phyloP scores from a whole-genome alignment of 2,113 vertebrate genomes.

The Thymallus thymallus region DNA sequence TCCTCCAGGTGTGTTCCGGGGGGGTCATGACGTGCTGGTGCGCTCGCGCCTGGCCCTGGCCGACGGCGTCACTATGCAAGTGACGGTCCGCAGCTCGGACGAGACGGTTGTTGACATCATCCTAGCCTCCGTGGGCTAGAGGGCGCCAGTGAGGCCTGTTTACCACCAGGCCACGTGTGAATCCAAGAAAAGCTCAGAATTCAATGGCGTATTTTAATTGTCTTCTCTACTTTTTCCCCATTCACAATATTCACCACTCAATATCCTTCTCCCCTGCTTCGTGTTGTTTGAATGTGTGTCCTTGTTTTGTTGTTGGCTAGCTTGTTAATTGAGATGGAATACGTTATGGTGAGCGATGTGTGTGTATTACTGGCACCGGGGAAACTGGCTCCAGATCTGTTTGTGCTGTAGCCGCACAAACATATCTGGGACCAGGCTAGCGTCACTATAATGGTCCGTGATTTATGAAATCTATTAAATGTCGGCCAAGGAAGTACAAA shows the following conservation, averaged over 20 bases:
- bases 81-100: constrained; percentile 89
- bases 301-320: neutral
- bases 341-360: too few relatives aligned
- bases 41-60: constrained; percentile 88
- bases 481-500: constrained; percentile 8
- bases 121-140: constrained; percentile 90
- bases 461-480: constrained; percentile 48
- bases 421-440: too few relatives aligned
- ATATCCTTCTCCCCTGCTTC: neutral
- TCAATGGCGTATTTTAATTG: neutral
- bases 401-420: neutral
- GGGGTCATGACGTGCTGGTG: constrained; percentile 83
- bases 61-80: constrained; percentile 97
- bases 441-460: constrained; percentile 3
- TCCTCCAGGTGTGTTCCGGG: constrained; percentile 86
- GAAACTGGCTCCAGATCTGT: neutral
- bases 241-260: neutral
- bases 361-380: neutral
- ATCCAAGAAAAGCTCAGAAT: neutral
- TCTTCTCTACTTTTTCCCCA: neutral
- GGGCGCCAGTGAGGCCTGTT: neutral
- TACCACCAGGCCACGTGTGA: constrained; percentile 13
- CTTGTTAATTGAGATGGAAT: too few relatives aligned
- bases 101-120: constrained; percentile 87
- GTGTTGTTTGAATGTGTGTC: neutral